Evolutionary conservation across 2,797 vertebrate genomes (phyloP), one percentile per base, ranked within the genome.

Genomic region (Trachurus trachurus): DNA sequence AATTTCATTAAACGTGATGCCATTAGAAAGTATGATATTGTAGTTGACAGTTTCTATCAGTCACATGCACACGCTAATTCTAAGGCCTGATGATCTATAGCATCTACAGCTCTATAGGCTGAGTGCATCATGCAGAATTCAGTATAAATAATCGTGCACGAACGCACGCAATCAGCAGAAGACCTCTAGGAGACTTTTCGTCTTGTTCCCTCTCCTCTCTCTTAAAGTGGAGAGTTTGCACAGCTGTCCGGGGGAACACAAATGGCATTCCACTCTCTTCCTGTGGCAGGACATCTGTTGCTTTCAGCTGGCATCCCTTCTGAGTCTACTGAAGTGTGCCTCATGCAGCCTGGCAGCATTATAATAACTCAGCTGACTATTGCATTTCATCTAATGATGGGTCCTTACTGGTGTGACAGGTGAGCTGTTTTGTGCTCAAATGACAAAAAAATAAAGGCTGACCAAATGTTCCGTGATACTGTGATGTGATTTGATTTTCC

Each of bases 251-350:
- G 62, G 62, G 80, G 58, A 83, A 63, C 80, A 78, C 87, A 85
- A 87, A 87, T 83, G 83, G 75, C 82, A 74, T 86, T 72, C 78
- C 67, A 44, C 74, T 73, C 67, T 71, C 82, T 87, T 83, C 81
- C 77, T 64, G 88, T 88, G 79, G 84, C 80, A 85, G 74, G 84
- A 82, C 91, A 91, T 92, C 89, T 91, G 91, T 90, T 89, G 82
- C 86, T 84, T 88, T 87, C 81, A 87, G 88, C 69, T 86, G 80
- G 80, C 74, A 83, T 59, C 75, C 65, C 68, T 57, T 78, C 71
- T 49, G 62, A 74, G 69, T 47, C 52, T 29, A 26, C 70, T 77
- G 54, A 67, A 79, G 77, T 83, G 57, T 62, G 83, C 72, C 78
- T 76, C 42, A 56, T 74, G 80, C 80, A 76, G 79, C 66, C 73